These are phyloP conservation scores for Dicaeum eximium DNA, from an alignment of 2,113 vertebrate genomes.

Conservation along the genomic window DNA sequence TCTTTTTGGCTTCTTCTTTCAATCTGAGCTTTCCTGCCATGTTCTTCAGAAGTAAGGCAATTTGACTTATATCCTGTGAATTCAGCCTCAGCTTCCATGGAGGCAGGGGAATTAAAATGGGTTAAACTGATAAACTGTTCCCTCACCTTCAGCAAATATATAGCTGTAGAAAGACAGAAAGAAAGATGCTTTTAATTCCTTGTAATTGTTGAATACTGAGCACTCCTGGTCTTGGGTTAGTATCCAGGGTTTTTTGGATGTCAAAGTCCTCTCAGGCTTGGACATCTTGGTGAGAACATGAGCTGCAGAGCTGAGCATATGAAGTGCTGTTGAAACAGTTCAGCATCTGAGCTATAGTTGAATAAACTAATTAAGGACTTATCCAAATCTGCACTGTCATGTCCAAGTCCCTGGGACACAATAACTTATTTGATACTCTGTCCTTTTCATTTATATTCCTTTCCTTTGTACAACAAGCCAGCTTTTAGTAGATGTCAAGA, in stretches of 20 bases:
- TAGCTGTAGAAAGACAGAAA: neutral
- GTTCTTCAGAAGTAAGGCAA: neutral
- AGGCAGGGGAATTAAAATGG: neutral
- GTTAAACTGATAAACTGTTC: neutral
- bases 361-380: neutral
- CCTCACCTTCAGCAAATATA: neutral
- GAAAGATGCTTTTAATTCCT: neutral
- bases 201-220: neutral
- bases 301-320: neutral
- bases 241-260: neutral
- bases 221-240: neutral
- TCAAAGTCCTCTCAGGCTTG: neutral
- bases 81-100: neutral
- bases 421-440: neutral
- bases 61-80: neutral
- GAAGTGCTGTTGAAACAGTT: neutral
- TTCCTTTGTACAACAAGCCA: neutral
- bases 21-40: neutral
- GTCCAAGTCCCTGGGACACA: neutral
- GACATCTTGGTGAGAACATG: neutral
- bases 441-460: neutral
- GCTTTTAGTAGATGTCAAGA: neutral
- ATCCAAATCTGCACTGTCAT: neutral
- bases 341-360: neutral
- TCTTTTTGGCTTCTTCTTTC: neutral